These are phyloP conservation scores for Manis crassicaudata DNA, from an alignment of 2,797 vertebrate genomes.

Conservation along the genomic window DNA sequence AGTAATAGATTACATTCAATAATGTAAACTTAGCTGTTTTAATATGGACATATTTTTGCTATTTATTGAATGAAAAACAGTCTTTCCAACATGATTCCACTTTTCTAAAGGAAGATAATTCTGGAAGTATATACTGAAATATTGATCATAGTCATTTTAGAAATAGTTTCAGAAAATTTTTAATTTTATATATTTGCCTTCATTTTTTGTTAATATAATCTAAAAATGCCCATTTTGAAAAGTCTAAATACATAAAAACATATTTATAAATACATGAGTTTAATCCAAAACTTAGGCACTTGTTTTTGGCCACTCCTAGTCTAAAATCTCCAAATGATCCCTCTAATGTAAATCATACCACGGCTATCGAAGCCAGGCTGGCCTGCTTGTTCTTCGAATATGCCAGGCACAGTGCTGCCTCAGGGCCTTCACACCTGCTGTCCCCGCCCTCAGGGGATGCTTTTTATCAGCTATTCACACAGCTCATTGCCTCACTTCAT, in stretches of 20 bases:
- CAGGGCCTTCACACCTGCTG: background rate
- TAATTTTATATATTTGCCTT: background rate
- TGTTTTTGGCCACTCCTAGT: background rate
- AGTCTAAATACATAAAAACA: background rate
- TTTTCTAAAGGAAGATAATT: background rate
- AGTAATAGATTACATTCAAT: background rate
- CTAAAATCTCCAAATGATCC: background rate
- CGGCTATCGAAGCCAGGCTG: background rate
- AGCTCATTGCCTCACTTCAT: background rate
- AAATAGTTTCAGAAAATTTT: background rate
- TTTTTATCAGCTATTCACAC: background rate
- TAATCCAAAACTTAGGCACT: background rate
- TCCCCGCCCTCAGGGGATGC: background rate
- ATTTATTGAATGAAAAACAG: background rate
- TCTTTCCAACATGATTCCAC: background rate
- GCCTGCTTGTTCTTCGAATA: background rate
- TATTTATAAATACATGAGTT: background rate
- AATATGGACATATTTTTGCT: too few species aligned
- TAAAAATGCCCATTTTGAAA: background rate
- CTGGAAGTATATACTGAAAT: background rate
- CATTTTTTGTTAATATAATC: background rate
- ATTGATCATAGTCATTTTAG: background rate
- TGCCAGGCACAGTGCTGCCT: background rate
- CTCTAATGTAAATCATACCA: background rate
- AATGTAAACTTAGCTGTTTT: background rate